phyloP scores from a whole-genome alignment of 2,888 invertebrate genomes.

The Euplexia lucipara region DNA sequence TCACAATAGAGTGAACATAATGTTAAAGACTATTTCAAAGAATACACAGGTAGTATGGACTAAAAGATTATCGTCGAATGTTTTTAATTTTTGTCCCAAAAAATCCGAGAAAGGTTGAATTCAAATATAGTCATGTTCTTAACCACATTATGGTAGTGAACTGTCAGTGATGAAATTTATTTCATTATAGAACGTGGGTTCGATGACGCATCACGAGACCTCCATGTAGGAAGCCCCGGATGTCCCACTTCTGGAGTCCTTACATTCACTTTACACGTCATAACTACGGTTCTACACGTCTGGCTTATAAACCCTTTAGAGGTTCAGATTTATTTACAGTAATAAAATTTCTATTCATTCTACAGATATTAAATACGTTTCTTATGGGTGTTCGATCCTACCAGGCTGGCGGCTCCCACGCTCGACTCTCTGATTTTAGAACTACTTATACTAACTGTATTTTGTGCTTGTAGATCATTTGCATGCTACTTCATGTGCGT shows the following conservation, averaged over 20 bases:
- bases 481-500: conserved; percentile 9
- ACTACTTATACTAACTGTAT: conserved; percentile 19
- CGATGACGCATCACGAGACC: conserved; percentile 53
- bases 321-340: conserved; percentile 48
- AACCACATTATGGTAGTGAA: conserved; percentile 47
- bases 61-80: conserved; percentile 2
- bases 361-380: conserved; percentile 43
- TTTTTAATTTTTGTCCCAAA: conserved; percentile 9
- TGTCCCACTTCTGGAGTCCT: conserved; percentile 37
- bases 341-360: conserved; percentile 51
- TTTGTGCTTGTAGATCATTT: conserved; percentile 31
- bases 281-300: conserved; percentile 38
- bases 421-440: conserved; percentile 29
- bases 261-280: conserved; percentile 30
- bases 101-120: conserved; percentile 25
- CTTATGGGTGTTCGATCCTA: conserved; percentile 32
- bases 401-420: conserved; percentile 54
- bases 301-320: conserved; percentile 39
- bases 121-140: conserved; percentile 32
- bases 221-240: conserved; percentile 49
- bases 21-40: conserved; percentile 10
- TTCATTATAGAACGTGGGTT: conserved; percentile 38
- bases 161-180: conserved; percentile 60
- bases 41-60: background rate
- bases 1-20: conserved; percentile 13